Evolutionary conservation across 2,888 invertebrate species (phyloP), one percentile per base, ranked within the genome.

Genomic region (Raillietiella orientalis): DNA sequence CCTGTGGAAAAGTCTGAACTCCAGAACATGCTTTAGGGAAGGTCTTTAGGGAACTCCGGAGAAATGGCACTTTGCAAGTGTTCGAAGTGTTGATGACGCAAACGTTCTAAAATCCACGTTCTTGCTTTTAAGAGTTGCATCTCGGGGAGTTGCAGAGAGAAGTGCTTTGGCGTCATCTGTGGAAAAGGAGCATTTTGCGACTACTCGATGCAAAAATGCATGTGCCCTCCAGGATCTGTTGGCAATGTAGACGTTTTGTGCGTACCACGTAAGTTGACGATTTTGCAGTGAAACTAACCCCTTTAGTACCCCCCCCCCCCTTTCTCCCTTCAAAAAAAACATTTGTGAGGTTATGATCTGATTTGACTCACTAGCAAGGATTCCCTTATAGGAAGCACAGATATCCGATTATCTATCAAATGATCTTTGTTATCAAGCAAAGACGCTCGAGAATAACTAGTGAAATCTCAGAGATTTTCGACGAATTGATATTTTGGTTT

Each of bases 221-320:
- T 71, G 24, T 82, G 82, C 40, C 64, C 75, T 42, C 63, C 69
- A 9, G 69, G 67, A 41, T 77, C 77, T 42, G 59, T 72, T 33
- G 82, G 82, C 38, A 74, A 79, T 44, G 75, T 79, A 2, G 70
- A 75, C 41, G 50, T 75, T 14, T 55, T 79, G 25, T 79, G 79
- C 40, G 74, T 77, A 65, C 77, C 79, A 41, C 75, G 70, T 71
- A 59, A 66, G 69, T 62, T 34, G 29, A 10, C 15, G 11, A 3
- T 15, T 11, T 15, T 28, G 21, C 14, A 9, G 8, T 12, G 15
- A 4, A n/a, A n/a, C n/a, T n/a, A n/a, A n/a, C n/a, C n/a, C n/a
- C n/a, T 19, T 8, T 19, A 8, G n/a, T 6, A 19, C 6, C 19
- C 19, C n/a, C 19, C 8, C 6, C n/a, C n/a, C n/a, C n/a, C n/a